phyloP scores from a whole-genome alignment of 64 coral and sea anemone genomes.

The Actinia tenebrosa region DNA sequence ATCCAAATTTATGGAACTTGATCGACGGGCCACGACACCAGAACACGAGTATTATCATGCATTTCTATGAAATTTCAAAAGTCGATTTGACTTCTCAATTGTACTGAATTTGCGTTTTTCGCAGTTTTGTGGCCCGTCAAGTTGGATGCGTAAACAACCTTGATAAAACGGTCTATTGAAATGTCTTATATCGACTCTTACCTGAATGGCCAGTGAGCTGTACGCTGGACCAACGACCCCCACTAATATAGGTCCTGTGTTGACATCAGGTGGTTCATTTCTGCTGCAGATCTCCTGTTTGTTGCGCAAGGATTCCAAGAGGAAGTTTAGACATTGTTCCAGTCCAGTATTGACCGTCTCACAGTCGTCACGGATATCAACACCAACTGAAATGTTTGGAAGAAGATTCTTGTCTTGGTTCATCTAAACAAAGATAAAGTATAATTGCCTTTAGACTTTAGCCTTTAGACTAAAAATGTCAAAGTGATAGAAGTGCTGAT shows the following conservation, averaged over 20 bases:
- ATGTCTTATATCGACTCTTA: neutral
- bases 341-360: constrained; percentile 63
- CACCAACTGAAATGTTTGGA: constrained; percentile 76
- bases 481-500: too few relatives aligned
- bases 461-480: too few relatives aligned
- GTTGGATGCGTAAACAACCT: too few relatives aligned
- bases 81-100: too few relatives aligned
- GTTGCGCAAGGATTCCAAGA: constrained; percentile 33
- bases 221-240: constrained; percentile 74
- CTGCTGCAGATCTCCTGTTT: constrained; percentile 31
- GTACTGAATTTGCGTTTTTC: too few relatives aligned
- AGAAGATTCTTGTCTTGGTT: constrained; percentile 58
- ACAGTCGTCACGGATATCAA: constrained; percentile 85
- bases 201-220: constrained; percentile 58
- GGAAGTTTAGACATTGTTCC: constrained; percentile 67
- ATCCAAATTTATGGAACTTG: too few relatives aligned
- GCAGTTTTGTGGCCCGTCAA: too few relatives aligned
- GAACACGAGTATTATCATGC: too few relatives aligned
- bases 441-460: too few relatives aligned
- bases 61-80: too few relatives aligned
- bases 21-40: too few relatives aligned
- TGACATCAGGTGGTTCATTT: neutral
- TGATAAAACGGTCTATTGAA: too few relatives aligned
- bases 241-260: constrained; percentile 8
- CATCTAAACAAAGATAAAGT: constrained; percentile 22